phyloP scores from a whole-genome alignment of 2,888 invertebrate genomes.

The Ormyrus rosae region DNA sequence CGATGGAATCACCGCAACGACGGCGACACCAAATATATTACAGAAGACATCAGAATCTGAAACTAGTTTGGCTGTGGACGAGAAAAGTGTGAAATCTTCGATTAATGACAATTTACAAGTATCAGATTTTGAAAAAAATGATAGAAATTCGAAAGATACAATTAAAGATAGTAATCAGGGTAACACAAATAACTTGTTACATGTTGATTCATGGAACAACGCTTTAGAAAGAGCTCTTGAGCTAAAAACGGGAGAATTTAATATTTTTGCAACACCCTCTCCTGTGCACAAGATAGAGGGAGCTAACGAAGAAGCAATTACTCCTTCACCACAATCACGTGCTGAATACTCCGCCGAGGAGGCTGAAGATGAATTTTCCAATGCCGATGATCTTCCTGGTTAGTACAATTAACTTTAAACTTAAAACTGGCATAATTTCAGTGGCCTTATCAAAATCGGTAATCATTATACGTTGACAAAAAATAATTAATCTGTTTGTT shows the following conservation, averaged over 20 bases:
- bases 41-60: slow-evolving; percentile 24
- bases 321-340: slow-evolving; percentile 63
- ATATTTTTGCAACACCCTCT: slow-evolving; percentile 59
- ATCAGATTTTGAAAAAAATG: slow-evolving; percentile 50
- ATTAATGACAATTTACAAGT: slow-evolving; percentile 57
- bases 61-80: slow-evolving; percentile 18
- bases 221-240: slow-evolving; percentile 68
- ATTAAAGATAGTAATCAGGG: slow-evolving; percentile 7
- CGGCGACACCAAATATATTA: background rate
- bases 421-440: background rate
- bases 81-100: slow-evolving; percentile 44
- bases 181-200: slow-evolving; percentile 58
- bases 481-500: too few species aligned
- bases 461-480: too few species aligned
- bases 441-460: too few species aligned
- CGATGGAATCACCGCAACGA: background rate
- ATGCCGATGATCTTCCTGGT: slow-evolving; percentile 63
- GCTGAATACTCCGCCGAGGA: slow-evolving; percentile 65
- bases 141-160: slow-evolving; percentile 8
- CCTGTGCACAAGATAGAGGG: slow-evolving; percentile 57
- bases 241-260: slow-evolving; percentile 63
- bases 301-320: slow-evolving; percentile 61
- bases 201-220: slow-evolving; percentile 69
- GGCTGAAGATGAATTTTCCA: slow-evolving; percentile 65
- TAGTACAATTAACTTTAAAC: slow-evolving; percentile 39